Percentiles rank a stretch among this genome's conserved stretches.
These are phyloP conservation scores for Adelges cooleyi DNA, from an alignment of 1,140 invertebrate species.

Conservation along the genomic window DNA sequence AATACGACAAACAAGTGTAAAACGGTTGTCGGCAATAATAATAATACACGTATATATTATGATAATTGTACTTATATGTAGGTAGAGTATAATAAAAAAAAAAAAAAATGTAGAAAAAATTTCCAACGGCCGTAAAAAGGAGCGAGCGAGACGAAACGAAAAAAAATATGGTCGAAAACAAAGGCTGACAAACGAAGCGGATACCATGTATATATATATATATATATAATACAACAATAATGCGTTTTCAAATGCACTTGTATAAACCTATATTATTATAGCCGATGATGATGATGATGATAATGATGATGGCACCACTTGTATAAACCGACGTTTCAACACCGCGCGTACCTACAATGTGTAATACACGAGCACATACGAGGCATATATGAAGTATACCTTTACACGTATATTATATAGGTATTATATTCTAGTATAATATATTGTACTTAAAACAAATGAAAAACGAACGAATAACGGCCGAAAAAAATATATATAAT, in stretches of 20 bases:
- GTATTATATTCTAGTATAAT: too few species aligned
- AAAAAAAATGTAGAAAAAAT: background rate
- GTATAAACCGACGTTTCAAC: background rate
- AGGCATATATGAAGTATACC: too few species aligned
- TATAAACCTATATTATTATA: too few species aligned
- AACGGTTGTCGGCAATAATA: background rate
- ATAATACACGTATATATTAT: background rate
- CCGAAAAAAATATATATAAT: too few species aligned
- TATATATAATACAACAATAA: constrained; percentile 24
- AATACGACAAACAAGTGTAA: background rate
- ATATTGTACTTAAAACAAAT: too few species aligned
- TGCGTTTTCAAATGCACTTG: constrained; percentile 9
- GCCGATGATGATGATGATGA: too few species aligned
- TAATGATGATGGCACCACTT: background rate
- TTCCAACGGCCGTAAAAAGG: background rate
- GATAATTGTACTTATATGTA: too few species aligned
- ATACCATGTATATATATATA: too few species aligned
- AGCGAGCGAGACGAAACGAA: background rate
- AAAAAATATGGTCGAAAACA: constrained; percentile 24
- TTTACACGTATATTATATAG: too few species aligned
- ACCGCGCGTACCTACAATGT: background rate
- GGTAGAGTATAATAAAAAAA: background rate
- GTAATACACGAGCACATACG: too few species aligned
- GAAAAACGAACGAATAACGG: too few species aligned
- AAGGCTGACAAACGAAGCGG: constrained; percentile 27